Evolutionary conservation across 2,113 vertebrate species (phyloP).

Genomic region (Falco punctatus): DNA sequence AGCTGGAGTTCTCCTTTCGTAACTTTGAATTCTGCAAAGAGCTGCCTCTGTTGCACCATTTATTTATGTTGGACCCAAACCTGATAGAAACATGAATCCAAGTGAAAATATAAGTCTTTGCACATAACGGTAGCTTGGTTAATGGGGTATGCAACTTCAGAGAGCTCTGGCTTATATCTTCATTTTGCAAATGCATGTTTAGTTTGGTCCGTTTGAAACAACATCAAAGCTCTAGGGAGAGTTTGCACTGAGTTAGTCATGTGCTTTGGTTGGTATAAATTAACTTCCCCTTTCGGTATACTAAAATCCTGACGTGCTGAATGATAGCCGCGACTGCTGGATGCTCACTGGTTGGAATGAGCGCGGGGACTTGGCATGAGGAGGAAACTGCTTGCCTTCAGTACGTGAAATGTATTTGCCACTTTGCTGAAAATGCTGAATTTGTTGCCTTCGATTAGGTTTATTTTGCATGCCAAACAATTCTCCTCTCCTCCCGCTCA

Average conservation of each 20-base stretch:
- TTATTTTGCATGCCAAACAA: slow-evolving; percentile 46
- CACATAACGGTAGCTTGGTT: slow-evolving; percentile 48
- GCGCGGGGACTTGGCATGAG: background rate
- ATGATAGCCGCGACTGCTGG: background rate
- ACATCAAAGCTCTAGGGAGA: slow-evolving; percentile 39
- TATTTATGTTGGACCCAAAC: slow-evolving; percentile 62
- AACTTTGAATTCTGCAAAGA: slow-evolving; percentile 50
- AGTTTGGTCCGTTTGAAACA: slow-evolving; percentile 30
- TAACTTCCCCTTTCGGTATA: background rate
- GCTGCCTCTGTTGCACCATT: slow-evolving; percentile 42
- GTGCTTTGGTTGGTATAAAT: slow-evolving; percentile 33
- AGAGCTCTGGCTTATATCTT: slow-evolving; percentile 51
- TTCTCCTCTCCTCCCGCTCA: slow-evolving; percentile 12
- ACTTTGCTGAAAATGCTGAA: slow-evolving; percentile 34
- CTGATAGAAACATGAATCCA: slow-evolving; percentile 51
- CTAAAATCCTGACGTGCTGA: background rate
- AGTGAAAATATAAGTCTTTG: slow-evolving; percentile 35
- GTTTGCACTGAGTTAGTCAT: background rate
- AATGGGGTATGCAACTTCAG: slow-evolving; percentile 45
- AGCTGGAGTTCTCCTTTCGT: slow-evolving; percentile 14
- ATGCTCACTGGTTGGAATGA: background rate
- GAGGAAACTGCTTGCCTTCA: slow-evolving; percentile 1
- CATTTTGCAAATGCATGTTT: slow-evolving; percentile 22
- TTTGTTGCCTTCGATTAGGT: background rate
- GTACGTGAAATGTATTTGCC: background rate